Evolutionary conservation across 2,113 vertebrate species (phyloP).

Genomic region (Brachypteracias leptosomus): DNA sequence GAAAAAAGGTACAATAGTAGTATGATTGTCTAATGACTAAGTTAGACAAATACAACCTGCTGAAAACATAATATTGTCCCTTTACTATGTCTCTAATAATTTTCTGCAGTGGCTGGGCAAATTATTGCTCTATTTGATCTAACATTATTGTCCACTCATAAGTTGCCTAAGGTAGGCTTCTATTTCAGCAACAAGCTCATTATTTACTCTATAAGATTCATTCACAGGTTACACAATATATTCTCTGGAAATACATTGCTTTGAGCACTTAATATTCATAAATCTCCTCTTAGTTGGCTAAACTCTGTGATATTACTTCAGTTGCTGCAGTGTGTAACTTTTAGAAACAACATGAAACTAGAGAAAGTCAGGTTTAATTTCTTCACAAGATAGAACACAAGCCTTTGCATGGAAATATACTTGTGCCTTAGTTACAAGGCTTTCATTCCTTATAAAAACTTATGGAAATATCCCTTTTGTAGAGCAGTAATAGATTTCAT

Average conservation of each 20-base stretch:
- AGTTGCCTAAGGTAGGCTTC: background rate
- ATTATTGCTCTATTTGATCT: background rate
- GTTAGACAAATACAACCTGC: background rate
- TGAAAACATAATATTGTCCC: background rate
- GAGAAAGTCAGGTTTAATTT: background rate
- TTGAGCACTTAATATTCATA: background rate
- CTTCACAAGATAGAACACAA: background rate
- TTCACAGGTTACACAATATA: background rate
- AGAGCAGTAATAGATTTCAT: background rate
- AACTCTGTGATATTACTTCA: background rate
- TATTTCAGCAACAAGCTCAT: background rate
- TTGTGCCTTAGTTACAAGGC: background rate
- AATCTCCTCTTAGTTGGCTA: background rate
- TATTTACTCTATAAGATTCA: background rate
- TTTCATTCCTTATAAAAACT: background rate
- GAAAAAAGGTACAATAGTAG: background rate
- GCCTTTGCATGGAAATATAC: background rate
- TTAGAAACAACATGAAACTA: background rate
- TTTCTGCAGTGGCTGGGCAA: background rate
- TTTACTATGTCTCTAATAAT: background rate
- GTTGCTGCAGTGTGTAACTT: background rate
- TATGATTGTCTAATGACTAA: background rate
- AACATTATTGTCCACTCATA: background rate
- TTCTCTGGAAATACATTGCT: background rate
- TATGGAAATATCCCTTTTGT: background rate